Evolutionary conservation across 2,888 invertebrate genomes (phyloP).

Genomic region (Frankliniella intonsa): DNA sequence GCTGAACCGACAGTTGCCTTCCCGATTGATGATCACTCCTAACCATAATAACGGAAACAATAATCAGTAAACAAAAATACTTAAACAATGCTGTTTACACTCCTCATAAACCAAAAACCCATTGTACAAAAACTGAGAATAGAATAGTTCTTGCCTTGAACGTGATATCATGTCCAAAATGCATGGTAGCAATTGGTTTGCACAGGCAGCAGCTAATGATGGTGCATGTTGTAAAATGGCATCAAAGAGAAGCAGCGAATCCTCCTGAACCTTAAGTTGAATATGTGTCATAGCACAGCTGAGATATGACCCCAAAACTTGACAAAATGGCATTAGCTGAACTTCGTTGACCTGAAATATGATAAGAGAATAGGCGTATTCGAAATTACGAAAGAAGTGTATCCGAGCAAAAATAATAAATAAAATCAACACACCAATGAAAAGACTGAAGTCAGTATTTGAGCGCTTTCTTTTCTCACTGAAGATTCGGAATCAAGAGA

Average conservation of each 20-base stretch:
- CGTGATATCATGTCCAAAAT: slow-evolving; percentile 83
- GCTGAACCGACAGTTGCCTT: slow-evolving; percentile 36
- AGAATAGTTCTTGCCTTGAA: slow-evolving; percentile 54
- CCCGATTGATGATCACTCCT: background rate
- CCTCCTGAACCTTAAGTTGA: slow-evolving; percentile 71
- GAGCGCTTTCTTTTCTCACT: background rate
- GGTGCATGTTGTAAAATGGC: slow-evolving; percentile 65
- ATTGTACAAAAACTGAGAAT: background rate
- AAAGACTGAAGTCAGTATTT: background rate
- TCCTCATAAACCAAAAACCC: background rate
- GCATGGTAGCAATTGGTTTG: slow-evolving; percentile 67
- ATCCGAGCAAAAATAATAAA: background rate
- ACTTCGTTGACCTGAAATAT: slow-evolving; percentile 46
- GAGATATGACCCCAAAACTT: slow-evolving; percentile 70
- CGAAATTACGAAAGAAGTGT: background rate
- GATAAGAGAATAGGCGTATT: background rate
- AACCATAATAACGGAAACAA: background rate
- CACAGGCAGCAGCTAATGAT: slow-evolving; percentile 59
- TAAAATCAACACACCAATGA: background rate
- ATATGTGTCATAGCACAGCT: slow-evolving; percentile 90
- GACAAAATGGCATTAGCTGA: slow-evolving; percentile 67
- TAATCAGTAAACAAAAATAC: too few species aligned
- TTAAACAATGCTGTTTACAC: too few species aligned
- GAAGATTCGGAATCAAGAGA: background rate
- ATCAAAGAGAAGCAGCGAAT: slow-evolving; percentile 74